Evolutionary conservation across 2,797 vertebrate genomes (phyloP).

Genomic region (Protosalanx chinensis): DNA sequence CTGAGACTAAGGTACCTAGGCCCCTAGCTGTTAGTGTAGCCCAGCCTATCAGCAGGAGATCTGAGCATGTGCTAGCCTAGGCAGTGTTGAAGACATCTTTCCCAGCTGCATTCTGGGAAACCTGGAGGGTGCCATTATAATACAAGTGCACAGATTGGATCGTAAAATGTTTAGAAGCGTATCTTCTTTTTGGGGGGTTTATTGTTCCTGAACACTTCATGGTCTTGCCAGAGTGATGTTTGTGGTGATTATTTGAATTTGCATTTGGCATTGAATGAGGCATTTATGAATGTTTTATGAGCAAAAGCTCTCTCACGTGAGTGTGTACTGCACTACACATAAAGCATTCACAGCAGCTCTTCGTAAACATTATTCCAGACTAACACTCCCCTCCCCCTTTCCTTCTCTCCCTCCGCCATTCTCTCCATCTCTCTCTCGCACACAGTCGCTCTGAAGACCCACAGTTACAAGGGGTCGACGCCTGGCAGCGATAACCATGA

Average conservation of each 20-base stretch:
- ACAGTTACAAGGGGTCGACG: conserved; percentile 26
- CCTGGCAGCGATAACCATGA: conserved; percentile 18
- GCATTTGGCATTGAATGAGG: background rate
- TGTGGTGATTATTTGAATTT: background rate
- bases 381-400: conserved; percentile 12
- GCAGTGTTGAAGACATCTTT: background rate
- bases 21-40: background rate
- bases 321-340: background rate
- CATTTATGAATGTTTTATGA: conserved; percentile 1
- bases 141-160: background rate
- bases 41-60: background rate
- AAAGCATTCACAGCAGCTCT: accelerated
- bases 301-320: background rate
- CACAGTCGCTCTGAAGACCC: conserved; percentile 70
- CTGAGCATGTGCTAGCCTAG: background rate
- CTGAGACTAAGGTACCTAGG: background rate
- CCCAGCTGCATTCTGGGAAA: background rate
- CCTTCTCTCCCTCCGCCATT: conserved; percentile 29
- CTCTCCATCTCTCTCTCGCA: conserved; percentile 18
- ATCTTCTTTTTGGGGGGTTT: background rate
- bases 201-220: background rate
- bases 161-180: background rate
- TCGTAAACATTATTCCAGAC: conserved; percentile 5
- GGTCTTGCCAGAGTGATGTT: background rate
- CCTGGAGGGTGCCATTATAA: background rate